phyloP scores from a whole-genome alignment of 2,797 vertebrate genomes.

The Enteromius thamalakanensis region DNA sequence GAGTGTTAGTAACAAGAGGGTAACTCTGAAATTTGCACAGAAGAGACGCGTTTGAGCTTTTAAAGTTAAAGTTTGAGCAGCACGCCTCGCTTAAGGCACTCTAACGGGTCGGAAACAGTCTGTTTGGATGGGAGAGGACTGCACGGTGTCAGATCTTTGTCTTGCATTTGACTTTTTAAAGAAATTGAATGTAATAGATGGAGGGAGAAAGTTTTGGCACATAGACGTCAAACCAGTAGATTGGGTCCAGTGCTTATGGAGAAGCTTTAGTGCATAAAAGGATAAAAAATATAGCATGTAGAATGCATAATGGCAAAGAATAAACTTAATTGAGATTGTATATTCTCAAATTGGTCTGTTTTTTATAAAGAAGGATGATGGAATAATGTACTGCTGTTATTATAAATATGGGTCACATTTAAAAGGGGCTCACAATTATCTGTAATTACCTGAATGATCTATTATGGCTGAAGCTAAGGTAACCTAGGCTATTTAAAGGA shows the following conservation, averaged over 20 bases:
- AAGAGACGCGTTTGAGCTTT: constrained; percentile 28
- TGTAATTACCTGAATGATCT: constrained; percentile 27
- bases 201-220: constrained; percentile 26
- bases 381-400: not conserved
- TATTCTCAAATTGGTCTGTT: not conserved
- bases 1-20: constrained; percentile 14
- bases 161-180: not conserved
- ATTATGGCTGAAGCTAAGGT: constrained; percentile 17
- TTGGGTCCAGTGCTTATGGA: not conserved
- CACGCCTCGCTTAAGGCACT: not conserved
- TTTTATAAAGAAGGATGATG: not conserved
- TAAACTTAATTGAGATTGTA: not conserved
- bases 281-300: not conserved
- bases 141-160: not conserved
- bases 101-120: not conserved
- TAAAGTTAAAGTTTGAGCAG: constrained; percentile 56
- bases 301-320: not conserved
- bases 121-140: not conserved
- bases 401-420: constrained; percentile 16
- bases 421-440: constrained; percentile 21
- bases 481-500: constrained; percentile 23
- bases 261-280: not conserved
- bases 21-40: constrained; percentile 15
- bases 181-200: not conserved
- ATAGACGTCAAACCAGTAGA: not conserved